Conservation (phyloP, 37 sponge, comb jelly and placozoan genomes). For the Crambe crambe region DNA sequence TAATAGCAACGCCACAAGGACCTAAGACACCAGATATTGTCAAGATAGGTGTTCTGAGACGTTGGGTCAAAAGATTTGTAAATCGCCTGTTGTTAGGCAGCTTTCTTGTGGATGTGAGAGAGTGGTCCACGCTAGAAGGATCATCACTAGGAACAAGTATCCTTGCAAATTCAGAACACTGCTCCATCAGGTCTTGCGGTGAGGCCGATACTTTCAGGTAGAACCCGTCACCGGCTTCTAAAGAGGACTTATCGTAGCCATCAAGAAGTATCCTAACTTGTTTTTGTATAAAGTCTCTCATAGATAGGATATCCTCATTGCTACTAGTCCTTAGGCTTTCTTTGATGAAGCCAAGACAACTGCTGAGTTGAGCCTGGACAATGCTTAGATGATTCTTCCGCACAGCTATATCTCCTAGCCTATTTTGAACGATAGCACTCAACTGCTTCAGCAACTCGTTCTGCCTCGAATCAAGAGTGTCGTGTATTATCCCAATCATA, state of each 20-base stretch:
- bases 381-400: conserved; percentile 9
- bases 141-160: neutral
- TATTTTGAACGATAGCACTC: conserved; percentile 12
- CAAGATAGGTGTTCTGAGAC: conserved; percentile 3
- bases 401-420: neutral
- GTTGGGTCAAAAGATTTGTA: neutral
- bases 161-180: neutral
- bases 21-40: conserved; percentile 3
- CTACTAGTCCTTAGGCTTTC: neutral
- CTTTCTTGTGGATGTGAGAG: neutral
- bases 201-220: neutral
- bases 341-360: conserved; percentile 7
- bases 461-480: conserved; percentile 16
- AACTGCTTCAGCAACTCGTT: neutral
- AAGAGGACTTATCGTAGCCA: neutral
- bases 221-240: neutral
- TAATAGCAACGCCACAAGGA: conserved; percentile 26
- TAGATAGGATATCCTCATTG: neutral
- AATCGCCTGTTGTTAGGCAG: too few species aligned
- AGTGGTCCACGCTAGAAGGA: neutral
- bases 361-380: conserved; percentile 7
- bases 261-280: neutral
- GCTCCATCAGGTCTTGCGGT: neutral
- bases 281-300: neutral
- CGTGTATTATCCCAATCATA: neutral